Base-by-base conservation (phyloP, 2,888 invertebrate genomes). In the Idaea straminata region DNA sequence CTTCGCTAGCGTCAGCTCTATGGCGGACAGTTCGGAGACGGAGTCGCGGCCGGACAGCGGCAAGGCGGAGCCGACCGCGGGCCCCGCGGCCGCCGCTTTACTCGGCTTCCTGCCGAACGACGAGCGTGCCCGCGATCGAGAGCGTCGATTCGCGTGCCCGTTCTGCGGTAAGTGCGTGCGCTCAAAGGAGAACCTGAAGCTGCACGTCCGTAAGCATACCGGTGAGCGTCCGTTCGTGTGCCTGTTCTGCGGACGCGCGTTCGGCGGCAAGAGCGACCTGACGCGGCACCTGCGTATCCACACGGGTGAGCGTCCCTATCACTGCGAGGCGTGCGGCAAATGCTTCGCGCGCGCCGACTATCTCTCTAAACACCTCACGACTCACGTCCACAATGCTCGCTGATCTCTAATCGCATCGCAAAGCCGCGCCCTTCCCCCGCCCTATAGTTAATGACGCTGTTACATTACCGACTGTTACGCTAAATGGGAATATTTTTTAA, bases 221-320 rank as follows among this genome's bases (percentile, higher is more conserved):
- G 97, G 97, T 10, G 97, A 97, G 85, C 94, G 97, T 38, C 97
- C 97, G n/a, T 98, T 97, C 84, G 97, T 97, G 65, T 98, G 97
- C 77, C 92, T 97, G 70, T 98, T 97, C 85, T 98, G 98, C 85
- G 97, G 97, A 0, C 93, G 97, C 35, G 97, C 97, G 34, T 97
- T 97, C 80, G 97, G 97, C 5, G 97, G 97, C 35, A 97, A 97
- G 87, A 97, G 97, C 82, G 97, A 97, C 83, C 90, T 97, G 76
- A 97, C 97, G 16, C 95, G 97, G 36, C 97, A 97, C 85, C 93
- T 97, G 72, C 95, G 97, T 73, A 97, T 97, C 73, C 97, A 97
- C 85, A 97, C 97, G 13, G 97, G 97, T 58, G 97, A 97, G 88
- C 93, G 97, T 69, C 97, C 97, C 47, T 98, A 97, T 88, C 97